A percentile compares a stretch with the other conserved stretches of the same genome.
These are phyloP conservation scores for Ganaspis brasiliensis DNA, from an alignment of 2,888 invertebrate species.

Conservation along the genomic window DNA sequence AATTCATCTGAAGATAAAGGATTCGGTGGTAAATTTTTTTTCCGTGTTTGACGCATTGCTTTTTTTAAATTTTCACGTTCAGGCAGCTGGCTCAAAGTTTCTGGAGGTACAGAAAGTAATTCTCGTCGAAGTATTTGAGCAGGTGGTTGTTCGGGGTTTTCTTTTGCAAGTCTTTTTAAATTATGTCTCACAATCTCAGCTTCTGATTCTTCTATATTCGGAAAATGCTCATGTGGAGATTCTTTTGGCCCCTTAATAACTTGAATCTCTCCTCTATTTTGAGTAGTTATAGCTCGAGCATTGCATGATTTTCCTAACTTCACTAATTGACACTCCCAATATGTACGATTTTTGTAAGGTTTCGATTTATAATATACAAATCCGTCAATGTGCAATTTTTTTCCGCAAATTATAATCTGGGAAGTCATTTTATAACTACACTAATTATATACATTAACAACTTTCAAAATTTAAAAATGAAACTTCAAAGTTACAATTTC, in stretches of 20 bases:
- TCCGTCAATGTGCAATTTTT: no score
- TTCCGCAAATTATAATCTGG: no score
- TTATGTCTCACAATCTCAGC: not conserved
- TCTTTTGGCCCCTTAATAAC: not conserved
- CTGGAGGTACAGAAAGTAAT: not conserved
- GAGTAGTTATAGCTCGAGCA: not conserved
- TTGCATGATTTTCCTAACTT: no score
- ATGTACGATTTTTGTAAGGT: no score
- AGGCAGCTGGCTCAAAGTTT: not conserved
- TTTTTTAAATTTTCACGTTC: no score
- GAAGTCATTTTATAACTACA: no score
- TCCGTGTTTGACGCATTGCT: conserved; percentile 2
- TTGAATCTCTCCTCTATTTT: not conserved
- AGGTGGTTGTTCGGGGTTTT: conserved; percentile 7
- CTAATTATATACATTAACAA: no score
- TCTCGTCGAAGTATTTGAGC: conserved; percentile 15
- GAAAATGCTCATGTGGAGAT: not conserved
- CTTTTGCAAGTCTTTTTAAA: not conserved
- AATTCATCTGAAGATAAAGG: not conserved
- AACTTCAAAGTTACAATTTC: no score
- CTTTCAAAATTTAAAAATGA: no score
- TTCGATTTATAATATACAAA: no score
- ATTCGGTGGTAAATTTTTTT: not conserved
- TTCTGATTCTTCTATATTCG: not conserved
- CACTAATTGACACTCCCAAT: no score